Percentiles rank a stretch among this genome's conserved stretches.
phyloP scores from a whole-genome alignment of 2,113 vertebrate species.

The Scortum barcoo region DNA sequence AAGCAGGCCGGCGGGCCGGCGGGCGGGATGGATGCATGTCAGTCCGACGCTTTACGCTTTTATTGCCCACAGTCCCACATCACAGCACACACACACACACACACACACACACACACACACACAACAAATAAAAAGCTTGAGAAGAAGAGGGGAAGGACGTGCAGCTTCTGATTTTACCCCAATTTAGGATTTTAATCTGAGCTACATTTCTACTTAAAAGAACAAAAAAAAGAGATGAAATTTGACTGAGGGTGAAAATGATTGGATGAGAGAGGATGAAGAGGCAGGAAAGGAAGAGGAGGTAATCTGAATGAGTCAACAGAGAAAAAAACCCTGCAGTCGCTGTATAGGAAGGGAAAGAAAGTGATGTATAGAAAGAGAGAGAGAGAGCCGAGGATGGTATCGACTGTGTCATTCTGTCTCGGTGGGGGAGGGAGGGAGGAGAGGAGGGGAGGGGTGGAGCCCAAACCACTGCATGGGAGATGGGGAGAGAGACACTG shows the following conservation, averaged over 20 bases:
- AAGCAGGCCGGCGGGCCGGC: constrained; percentile 7
- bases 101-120: too few species aligned
- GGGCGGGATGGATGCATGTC: constrained; percentile 45
- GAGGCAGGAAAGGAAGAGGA: not conserved
- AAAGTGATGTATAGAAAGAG: constrained; percentile 13
- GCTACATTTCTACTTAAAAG: not conserved
- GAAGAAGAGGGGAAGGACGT: not conserved
- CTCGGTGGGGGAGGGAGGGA: not conserved
- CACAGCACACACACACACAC: too few species aligned
- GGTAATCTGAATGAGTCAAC: constrained; percentile 21
- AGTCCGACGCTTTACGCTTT: constrained; percentile 16
- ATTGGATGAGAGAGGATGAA: not conserved
- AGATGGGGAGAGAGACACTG: not conserved
- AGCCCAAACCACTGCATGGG: constrained; percentile 59
- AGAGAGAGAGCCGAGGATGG: constrained; percentile 29
- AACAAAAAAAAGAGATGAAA: not conserved
- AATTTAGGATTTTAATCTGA: not conserved
- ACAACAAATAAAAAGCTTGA: too few species aligned
- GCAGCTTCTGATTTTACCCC: not conserved
- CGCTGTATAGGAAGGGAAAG: not conserved
- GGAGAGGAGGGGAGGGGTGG: constrained; percentile 36
- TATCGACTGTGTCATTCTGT: constrained; percentile 35
- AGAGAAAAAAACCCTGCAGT: not conserved
- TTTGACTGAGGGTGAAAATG: not conserved
- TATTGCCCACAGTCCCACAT: not conserved